Evolutionary conservation across 2,888 invertebrate genomes (phyloP).

Genomic region (Thereva unica): DNA sequence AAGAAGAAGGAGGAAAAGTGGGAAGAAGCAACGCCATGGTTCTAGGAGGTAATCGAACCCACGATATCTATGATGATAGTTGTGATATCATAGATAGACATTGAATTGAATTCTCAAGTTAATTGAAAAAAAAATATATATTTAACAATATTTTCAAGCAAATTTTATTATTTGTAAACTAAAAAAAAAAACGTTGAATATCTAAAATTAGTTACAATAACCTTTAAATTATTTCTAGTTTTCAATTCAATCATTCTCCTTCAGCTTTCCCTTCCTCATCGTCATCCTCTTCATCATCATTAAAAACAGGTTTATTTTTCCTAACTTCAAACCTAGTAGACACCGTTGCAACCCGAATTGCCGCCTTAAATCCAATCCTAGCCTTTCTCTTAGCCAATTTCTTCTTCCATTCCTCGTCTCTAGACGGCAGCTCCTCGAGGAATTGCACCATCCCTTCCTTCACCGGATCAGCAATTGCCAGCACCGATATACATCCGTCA

Average conservation of each 20-base stretch:
- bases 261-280: conserved; percentile 5
- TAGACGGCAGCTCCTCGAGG: conserved; percentile 69
- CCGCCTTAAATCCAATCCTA: conserved; percentile 69
- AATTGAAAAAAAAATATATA: too few relatives aligned
- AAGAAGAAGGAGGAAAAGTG: too few relatives aligned
- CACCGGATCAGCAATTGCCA: conserved; percentile 75
- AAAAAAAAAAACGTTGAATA: too few relatives aligned
- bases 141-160: too few relatives aligned
- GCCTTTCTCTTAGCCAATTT: conserved; percentile 69
- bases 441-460: conserved; percentile 69
- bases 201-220: too few relatives aligned
- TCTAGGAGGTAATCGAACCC: too few relatives aligned
- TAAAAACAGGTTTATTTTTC: conserved; percentile 17
- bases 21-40: too few relatives aligned
- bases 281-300: conserved; percentile 9
- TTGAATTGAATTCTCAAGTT: too few relatives aligned
- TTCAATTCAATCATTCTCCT: background rate
- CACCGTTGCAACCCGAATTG: conserved; percentile 63
- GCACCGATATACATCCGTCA: conserved; percentile 91
- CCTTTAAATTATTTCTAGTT: too few relatives aligned
- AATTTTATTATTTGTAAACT: too few relatives aligned
- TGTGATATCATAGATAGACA: too few relatives aligned
- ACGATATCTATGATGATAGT: too few relatives aligned
- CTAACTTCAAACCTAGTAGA: conserved; percentile 29
- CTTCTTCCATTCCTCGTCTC: conserved; percentile 72